phyloP scores from a whole-genome alignment of 2,888 invertebrate species.

The Thera britannica region DNA sequence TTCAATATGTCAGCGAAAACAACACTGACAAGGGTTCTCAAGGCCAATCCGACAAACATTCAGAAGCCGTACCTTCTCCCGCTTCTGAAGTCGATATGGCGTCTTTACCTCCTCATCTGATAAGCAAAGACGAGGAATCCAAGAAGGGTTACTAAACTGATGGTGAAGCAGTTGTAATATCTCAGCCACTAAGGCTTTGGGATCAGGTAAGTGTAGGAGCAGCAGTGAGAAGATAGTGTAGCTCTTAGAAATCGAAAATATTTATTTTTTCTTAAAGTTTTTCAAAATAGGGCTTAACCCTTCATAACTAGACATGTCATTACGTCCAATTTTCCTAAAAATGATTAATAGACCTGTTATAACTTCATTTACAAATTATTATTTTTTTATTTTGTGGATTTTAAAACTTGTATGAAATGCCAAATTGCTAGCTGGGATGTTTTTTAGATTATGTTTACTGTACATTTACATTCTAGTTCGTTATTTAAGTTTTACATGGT shows the following conservation, averaged over 20 bases:
- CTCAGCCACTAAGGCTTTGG: not conserved
- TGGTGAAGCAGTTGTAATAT: not conserved
- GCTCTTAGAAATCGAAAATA: no score
- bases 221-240: no score
- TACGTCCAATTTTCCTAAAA: no score
- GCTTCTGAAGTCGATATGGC: not conserved
- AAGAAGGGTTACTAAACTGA: not conserved
- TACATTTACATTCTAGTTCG: not conserved
- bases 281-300: no score
- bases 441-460: no score
- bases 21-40: not conserved
- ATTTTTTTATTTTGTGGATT: no score
- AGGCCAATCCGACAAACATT: not conserved
- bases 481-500: not conserved
- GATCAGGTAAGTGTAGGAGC: not conserved
- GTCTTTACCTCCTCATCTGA: not conserved
- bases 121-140: not conserved
- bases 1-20: conserved; percentile 16
- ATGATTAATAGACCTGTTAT: no score
- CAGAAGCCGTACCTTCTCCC: not conserved
- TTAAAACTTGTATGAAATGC: no score
- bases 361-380: no score
- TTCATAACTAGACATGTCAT: no score
- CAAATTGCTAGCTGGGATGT: no score
- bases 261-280: no score